Evolutionary conservation across 2,797 vertebrate genomes (phyloP).

Genomic region (Mallotus villosus): DNA sequence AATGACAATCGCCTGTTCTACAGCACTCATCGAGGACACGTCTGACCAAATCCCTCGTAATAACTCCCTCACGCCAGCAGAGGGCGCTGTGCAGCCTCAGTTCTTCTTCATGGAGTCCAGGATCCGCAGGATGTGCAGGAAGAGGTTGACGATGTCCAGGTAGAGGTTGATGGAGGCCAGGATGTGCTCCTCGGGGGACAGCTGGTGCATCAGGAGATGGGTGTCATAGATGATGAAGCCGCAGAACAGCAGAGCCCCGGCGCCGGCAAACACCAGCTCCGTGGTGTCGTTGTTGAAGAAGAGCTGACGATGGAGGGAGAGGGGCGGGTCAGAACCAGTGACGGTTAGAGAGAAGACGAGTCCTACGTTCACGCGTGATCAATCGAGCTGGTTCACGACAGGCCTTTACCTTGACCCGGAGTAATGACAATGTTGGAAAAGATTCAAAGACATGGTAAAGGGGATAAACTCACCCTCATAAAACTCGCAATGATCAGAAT

Average conservation of each 20-base stretch:
- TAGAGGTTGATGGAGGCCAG: conserved; percentile 93
- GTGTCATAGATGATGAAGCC: conserved; percentile 96
- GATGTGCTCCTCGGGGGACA: conserved; percentile 94
- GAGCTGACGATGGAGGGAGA: conserved; percentile 67
- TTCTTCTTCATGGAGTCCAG: conserved; percentile 90
- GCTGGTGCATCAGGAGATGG: conserved; percentile 88
- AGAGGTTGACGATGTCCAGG: conserved; percentile 93
- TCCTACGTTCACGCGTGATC: not conserved
- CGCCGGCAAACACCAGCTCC: conserved; percentile 81
- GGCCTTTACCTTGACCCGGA: not conserved
- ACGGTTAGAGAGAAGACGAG: not conserved
- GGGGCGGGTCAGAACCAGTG: not conserved
- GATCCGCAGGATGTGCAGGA: conserved; percentile 86
- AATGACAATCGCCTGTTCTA: conserved; percentile 10
- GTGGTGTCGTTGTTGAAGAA: conserved; percentile 82
- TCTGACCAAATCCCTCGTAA: not conserved
- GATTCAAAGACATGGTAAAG: not conserved
- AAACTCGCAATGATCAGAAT: conserved; percentile 86
- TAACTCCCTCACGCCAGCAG: conserved; percentile 7
- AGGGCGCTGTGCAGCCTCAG: conserved; percentile 57
- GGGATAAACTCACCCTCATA: conserved; percentile 80
- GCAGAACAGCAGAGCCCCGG: conserved; percentile 90
- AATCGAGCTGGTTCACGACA: not conserved
- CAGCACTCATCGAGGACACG: not conserved
- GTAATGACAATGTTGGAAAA: not conserved